Percentiles rank a stretch among this genome's conserved stretches.
Evolutionary conservation across 35 echinoderm and acorn worm genomes (phyloP).

Genomic region (Antedon bifida): DNA sequence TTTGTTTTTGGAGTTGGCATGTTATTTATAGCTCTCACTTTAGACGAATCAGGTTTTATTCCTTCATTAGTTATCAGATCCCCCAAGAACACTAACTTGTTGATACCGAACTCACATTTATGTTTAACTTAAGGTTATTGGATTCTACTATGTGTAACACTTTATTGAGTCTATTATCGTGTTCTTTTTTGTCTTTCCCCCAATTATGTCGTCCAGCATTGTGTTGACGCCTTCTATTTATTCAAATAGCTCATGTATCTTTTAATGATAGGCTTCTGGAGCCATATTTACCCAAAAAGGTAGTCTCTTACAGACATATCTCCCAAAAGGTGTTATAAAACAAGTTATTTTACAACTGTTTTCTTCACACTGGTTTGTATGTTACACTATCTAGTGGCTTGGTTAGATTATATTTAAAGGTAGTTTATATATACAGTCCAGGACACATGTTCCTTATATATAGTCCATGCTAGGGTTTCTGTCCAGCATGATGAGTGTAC

Average conservation of each 20-base stretch:
- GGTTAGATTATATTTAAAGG: too few species aligned
- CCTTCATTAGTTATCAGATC: slow-evolving; percentile 28
- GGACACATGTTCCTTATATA: too few species aligned
- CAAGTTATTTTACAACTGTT: background rate
- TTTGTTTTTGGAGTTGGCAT: slow-evolving; percentile 5
- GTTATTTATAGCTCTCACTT: background rate
- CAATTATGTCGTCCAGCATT: slow-evolving; percentile 4
- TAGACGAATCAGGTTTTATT: slow-evolving; percentile 22
- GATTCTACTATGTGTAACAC: slow-evolving; percentile 4
- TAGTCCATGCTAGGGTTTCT: too few species aligned
- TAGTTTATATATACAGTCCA: too few species aligned
- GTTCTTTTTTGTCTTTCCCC: slow-evolving; percentile 17
- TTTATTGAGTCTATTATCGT: slow-evolving; percentile 19
- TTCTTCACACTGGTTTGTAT: too few species aligned
- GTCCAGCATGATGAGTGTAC: too few species aligned
- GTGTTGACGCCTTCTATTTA: background rate
- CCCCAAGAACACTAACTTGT: slow-evolving; percentile 28
- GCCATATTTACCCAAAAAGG: slow-evolving; percentile 4
- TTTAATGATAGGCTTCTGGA: slow-evolving; percentile 11
- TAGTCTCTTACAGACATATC: slow-evolving; percentile 1
- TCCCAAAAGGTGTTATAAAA: slow-evolving; percentile 21
- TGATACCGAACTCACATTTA: slow-evolving; percentile 17
- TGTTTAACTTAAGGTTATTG: slow-evolving; percentile 39
- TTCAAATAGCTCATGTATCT: background rate
- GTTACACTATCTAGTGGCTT: too few species aligned